phyloP scores from a whole-genome alignment of 2,113 vertebrate genomes.

The Egretta garzetta region DNA sequence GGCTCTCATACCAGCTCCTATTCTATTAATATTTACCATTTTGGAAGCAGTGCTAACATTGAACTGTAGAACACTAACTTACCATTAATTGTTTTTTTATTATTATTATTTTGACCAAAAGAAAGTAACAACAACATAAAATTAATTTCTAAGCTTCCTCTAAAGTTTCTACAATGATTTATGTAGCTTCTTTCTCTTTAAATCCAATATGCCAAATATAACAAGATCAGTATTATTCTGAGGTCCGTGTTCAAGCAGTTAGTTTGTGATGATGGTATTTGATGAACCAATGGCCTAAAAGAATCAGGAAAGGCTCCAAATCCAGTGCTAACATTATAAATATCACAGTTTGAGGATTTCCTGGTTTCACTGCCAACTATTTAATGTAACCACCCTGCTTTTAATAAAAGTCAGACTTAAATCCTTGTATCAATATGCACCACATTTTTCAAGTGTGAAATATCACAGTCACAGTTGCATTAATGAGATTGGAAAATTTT shows the following conservation, averaged over 20 bases:
- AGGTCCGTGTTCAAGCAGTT: background rate
- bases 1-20: background rate
- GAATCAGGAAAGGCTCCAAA: constrained; percentile 44
- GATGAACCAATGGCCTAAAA: constrained; percentile 5
- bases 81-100: rapidly evolving
- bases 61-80: background rate
- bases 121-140: background rate
- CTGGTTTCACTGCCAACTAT: background rate
- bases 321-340: constrained; percentile 40
- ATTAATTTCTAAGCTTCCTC: background rate
- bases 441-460: constrained; percentile 11
- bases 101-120: background rate
- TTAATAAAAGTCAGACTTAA: background rate
- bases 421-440: background rate
- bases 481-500: background rate
- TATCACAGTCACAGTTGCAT: background rate
- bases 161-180: background rate
- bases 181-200: background rate
- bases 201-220: background rate
- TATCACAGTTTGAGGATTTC: constrained; percentile 42
- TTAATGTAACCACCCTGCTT: background rate
- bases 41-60: background rate
- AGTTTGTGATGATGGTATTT: constrained; percentile 25
- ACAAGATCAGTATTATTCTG: background rate
- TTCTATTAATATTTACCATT: background rate